Base-by-base conservation (phyloP, 2,888 invertebrate species). In the Odontocerum albicorne region DNA sequence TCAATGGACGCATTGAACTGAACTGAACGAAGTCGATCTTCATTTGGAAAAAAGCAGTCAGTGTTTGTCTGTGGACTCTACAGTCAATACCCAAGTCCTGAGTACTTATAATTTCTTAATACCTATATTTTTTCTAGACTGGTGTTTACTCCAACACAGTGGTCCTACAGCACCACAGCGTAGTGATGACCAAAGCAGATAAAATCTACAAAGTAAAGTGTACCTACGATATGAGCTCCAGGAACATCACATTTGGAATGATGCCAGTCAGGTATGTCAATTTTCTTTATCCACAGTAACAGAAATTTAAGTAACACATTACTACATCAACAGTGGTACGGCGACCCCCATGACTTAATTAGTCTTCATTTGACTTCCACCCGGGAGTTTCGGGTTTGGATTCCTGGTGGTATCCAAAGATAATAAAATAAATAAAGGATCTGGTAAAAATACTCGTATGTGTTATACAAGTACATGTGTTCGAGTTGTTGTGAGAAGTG, bases 241-340 rank as follows among this genome's bases (percentile, higher is more conserved):
- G 93, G 81, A 95, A 95, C 73, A 93, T 95, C 65, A 94, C 95
- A 27, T 95, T 95, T 78, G 95, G 95, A 78, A 94, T 95, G 94
- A 93, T 94, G 88, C 95, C 95, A 62, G 93, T 95, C 74, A 87
- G 90, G 87, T 87, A 70, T n/a, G 22, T 38, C n/a, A n/a, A n/a
- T n/a, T n/a, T n/a, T n/a, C n/a, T n/a, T n/a, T n/a, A n/a, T 22
- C 21, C 12, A 20, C 10, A 12, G 21, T 21, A 42, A 12, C 4
- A 3, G 12, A 6, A 22, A 21, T 42, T 20, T 12, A 13, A 13
- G 15, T n/a, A 12, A 36, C 2, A 15, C 8, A 13, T 1, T 36
- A 12, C 12, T 12, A 12, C 15, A 35, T 27, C 8, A 27, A 27
- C 4, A 27, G n/a, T n/a, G n/a, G 27, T 7, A 27, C 27, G 8